Conservation (phyloP, 30 jellyfish, hydroid and myxozoan genomes). For the Aurelia aurita region DNA sequence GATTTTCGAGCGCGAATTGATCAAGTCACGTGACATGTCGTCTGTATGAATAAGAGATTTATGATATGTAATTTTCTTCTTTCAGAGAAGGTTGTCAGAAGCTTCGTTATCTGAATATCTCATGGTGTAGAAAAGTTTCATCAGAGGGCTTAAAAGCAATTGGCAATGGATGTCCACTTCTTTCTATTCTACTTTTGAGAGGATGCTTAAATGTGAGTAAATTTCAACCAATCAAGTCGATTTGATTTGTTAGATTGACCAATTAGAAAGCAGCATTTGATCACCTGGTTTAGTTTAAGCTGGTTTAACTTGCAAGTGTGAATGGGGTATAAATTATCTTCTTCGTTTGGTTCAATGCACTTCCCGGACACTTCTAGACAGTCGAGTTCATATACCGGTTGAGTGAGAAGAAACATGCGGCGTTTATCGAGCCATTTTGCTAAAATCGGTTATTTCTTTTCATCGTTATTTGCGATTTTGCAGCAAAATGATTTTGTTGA, state of each 20-base stretch:
- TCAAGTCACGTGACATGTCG: no score
- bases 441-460: no score
- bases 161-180: slow-evolving; percentile 80
- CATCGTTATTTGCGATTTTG: no score
- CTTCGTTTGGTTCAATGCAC: background rate
- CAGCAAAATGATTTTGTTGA: no score
- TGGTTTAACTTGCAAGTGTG: background rate
- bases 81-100: slow-evolving; percentile 86
- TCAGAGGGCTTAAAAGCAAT: slow-evolving; percentile 85
- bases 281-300: no score
- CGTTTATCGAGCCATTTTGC: no score
- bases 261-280: no score
- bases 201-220: slow-evolving; percentile 88
- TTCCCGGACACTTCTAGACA: background rate
- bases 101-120: slow-evolving; percentile 75
- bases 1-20: no score
- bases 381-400: background rate
- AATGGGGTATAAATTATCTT: background rate
- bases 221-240: no score
- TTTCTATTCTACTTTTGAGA: slow-evolving; percentile 64
- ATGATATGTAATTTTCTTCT: background rate
- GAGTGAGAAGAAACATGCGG: no score
- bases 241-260: no score
- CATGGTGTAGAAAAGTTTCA: slow-evolving; percentile 87
- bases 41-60: no score